Evolutionary conservation across 2,888 invertebrate genomes (phyloP).

Genomic region (Therioaphis trifolii): DNA sequence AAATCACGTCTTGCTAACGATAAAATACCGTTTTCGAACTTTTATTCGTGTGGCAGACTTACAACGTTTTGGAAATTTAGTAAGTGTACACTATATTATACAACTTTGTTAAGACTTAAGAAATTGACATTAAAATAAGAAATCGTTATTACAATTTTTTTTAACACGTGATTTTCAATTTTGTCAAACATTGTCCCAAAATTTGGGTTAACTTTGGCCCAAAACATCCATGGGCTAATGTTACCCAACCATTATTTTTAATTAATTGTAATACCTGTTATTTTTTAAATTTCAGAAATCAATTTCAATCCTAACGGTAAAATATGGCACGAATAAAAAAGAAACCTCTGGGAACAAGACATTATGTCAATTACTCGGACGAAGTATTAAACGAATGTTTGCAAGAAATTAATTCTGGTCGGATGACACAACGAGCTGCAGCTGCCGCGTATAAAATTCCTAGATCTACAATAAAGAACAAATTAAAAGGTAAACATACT

Average conservation of each 20-base stretch:
- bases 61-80: not conserved
- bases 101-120: constrained; percentile 2
- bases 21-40: not conserved
- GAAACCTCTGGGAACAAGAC: constrained; percentile 1
- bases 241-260: constrained; percentile 9
- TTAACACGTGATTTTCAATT: constrained; percentile 20
- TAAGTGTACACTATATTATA: not conserved
- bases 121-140: not conserved
- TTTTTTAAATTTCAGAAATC: not conserved
- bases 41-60: not conserved
- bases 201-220: constrained; percentile 18
- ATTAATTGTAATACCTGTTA: not conserved
- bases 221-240: not conserved
- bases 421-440: constrained; percentile 64
- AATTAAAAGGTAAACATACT: constrained; percentile 64
- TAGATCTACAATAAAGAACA: constrained; percentile 64
- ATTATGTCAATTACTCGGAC: constrained; percentile 63
- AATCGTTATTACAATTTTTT: not conserved
- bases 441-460: constrained; percentile 61
- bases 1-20: not conserved
- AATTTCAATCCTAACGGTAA: not conserved
- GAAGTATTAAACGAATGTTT: constrained; percentile 62
- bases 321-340: constrained; percentile 4
- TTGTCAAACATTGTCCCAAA: constrained; percentile 12
- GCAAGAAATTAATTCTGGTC: constrained; percentile 42